A percentile compares a stretch with the other conserved stretches of the same genome.
phyloP scores from a whole-genome alignment of 2,797 vertebrate genomes.

The Dermochelys coriacea region DNA sequence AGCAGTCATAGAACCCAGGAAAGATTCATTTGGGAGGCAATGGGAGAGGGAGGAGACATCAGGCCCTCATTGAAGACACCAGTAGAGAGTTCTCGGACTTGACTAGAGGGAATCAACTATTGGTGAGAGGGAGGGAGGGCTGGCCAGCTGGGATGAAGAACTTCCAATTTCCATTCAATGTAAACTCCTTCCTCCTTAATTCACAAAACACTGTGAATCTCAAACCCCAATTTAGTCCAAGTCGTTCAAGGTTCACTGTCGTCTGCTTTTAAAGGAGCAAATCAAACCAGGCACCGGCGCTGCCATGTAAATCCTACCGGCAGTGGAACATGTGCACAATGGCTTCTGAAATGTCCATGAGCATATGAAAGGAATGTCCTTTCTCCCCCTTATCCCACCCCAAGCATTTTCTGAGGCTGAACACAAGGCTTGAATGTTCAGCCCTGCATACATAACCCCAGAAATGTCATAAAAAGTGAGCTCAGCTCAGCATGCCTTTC shows the following conservation, averaged over 20 bases:
- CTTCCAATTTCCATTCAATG: background rate
- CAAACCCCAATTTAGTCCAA: background rate
- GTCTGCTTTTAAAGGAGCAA: background rate
- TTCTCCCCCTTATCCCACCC: no score
- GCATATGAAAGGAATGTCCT: no score
- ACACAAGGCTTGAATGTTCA: background rate
- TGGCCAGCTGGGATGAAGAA: background rate
- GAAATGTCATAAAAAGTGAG: background rate
- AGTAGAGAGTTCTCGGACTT: background rate
- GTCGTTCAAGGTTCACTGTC: background rate
- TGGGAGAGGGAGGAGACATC: background rate
- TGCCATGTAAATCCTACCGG: background rate
- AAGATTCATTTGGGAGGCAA: background rate
- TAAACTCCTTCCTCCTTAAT: background rate
- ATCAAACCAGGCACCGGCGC: background rate
- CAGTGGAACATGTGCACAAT: background rate
- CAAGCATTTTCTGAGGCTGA: background rate
- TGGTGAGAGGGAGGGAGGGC: background rate
- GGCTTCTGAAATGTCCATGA: background rate
- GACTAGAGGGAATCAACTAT: background rate
- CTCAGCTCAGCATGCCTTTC: background rate
- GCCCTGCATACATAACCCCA: fast-evolving
- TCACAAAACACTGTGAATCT: background rate
- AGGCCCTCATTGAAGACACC: background rate
- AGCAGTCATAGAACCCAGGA: background rate